A percentile compares a stretch with the other conserved stretches of the same genome.
phyloP scores from a whole-genome alignment of 2,113 vertebrate genomes.

The Eudyptes chrysolophus region DNA sequence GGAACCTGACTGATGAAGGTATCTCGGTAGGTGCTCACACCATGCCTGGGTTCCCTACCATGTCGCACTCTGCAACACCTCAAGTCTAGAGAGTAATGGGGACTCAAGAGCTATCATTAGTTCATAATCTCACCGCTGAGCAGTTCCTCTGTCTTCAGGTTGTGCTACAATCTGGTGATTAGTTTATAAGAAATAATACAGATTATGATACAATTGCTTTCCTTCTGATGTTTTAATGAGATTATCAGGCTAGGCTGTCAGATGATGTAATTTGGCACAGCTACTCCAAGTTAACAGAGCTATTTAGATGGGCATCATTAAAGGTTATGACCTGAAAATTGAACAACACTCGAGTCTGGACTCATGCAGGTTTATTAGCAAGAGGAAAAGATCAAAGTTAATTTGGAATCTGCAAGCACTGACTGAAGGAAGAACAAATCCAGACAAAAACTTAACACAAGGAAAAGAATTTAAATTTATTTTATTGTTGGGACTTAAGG shows the following conservation, averaged over 20 bases:
- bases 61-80: rapidly evolving
- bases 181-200: neutral
- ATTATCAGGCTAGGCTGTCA: neutral
- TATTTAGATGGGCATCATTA: neutral
- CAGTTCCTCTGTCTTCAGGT: neutral
- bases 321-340: neutral
- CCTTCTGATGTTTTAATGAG: neutral
- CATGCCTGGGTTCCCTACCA: neutral
- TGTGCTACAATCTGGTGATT: neutral
- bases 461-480: neutral
- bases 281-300: neutral
- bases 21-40: neutral
- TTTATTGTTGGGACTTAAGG: neutral
- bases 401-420: neutral
- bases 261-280: neutral
- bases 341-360: neutral
- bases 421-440: neutral
- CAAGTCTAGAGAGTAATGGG: neutral
- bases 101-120: neutral
- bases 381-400: neutral
- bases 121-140: neutral
- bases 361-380: neutral
- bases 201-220: neutral
- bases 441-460: neutral
- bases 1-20: neutral